These are phyloP conservation scores for Heteromyza rotundicornis DNA, from an alignment of 2,888 invertebrate genomes.

Conservation along the genomic window DNA sequence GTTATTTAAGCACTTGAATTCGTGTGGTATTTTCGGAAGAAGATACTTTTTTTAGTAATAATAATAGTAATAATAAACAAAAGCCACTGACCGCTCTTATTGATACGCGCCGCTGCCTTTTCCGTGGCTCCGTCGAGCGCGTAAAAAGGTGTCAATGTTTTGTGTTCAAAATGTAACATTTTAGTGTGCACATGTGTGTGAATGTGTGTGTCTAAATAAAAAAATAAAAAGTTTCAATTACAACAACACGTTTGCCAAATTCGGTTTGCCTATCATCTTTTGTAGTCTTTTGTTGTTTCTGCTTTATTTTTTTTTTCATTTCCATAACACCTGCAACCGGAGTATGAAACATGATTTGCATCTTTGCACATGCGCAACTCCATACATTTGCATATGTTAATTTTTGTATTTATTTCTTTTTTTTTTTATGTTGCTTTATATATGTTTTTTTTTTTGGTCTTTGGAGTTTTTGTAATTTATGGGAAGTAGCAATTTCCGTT, in stretches of 20 bases:
- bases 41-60: too few relatives aligned
- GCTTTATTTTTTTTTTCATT: background rate
- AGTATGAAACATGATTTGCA: slow-evolving; percentile 31
- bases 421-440: background rate
- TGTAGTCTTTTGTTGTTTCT: background rate
- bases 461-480: background rate
- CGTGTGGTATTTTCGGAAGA: too few relatives aligned
- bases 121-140: slow-evolving; percentile 35
- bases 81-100: slow-evolving; percentile 43
- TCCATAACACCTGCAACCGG: background rate
- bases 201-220: background rate
- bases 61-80: slow-evolving; percentile 26
- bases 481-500: slow-evolving; percentile 4
- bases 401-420: background rate
- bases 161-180: too few relatives aligned
- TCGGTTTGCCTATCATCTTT: background rate
- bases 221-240: background rate
- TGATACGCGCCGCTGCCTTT: slow-evolving; percentile 49
- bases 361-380: slow-evolving; percentile 32
- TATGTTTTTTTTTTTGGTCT: background rate
- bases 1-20: too few relatives aligned
- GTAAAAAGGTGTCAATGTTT: slow-evolving; percentile 47
- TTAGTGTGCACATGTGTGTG: background rate
- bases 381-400: background rate
- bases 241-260: background rate